Percentiles rank a stretch among this genome's conserved stretches.
These are phyloP conservation scores for Pollenia labialis DNA, from an alignment of 2,888 invertebrate genomes.

Conservation along the genomic window DNA sequence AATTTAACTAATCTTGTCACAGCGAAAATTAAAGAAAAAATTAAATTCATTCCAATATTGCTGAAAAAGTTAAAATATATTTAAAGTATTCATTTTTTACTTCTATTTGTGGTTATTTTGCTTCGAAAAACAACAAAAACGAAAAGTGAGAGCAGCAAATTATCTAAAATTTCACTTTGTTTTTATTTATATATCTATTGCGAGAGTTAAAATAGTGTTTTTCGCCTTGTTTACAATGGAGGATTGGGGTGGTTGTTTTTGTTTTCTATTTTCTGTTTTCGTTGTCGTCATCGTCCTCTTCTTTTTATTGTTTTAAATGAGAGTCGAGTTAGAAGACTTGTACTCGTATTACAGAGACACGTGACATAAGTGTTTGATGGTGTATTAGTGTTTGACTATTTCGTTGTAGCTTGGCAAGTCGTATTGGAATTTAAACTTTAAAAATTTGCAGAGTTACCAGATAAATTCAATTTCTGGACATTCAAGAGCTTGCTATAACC, in stretches of 20 bases:
- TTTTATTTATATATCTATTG: conserved; percentile 64
- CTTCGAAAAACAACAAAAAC: conserved; percentile 56
- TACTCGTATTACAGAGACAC: conserved; percentile 63
- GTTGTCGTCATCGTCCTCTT: conserved; percentile 10
- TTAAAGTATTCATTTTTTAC: conserved; percentile 48
- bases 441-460: conserved; percentile 49
- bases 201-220: conserved; percentile 51
- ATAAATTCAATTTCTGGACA: not conserved
- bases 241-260: conserved; percentile 71
- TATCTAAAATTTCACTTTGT: conserved; percentile 67
- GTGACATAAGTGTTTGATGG: conserved; percentile 65
- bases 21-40: conserved; percentile 2
- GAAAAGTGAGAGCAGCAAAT: conserved; percentile 53
- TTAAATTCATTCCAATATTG: conserved; percentile 34
- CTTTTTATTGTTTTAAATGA: conserved; percentile 36
- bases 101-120: conserved; percentile 65
- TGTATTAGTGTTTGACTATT: conserved; percentile 60
- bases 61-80: conserved; percentile 53
- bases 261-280: conserved; percentile 53
- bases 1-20: not conserved
- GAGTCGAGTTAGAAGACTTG: conserved; percentile 61
- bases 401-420: conserved; percentile 39
- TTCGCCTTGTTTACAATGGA: conserved; percentile 54
- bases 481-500: not conserved
- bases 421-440: conserved; percentile 72